phyloP scores from a whole-genome alignment of 2,888 invertebrate genomes.

The Cantharis flavilabris region DNA sequence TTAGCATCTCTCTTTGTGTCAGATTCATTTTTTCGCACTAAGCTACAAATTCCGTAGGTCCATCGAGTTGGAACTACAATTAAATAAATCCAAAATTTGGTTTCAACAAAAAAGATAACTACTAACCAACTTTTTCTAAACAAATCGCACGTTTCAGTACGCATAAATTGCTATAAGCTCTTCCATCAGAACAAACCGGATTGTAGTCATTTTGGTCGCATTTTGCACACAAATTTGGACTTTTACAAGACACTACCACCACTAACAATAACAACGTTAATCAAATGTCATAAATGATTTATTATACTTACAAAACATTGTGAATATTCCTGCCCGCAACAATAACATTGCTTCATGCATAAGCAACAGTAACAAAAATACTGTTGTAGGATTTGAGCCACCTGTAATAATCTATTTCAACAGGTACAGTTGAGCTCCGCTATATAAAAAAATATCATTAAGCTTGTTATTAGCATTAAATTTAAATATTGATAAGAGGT shows the following conservation, averaged over 20 bases:
- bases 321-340: not conserved
- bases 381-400: not conserved
- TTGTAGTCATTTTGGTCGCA: slow-evolving; percentile 26
- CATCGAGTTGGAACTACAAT: not conserved
- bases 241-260: not conserved
- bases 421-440: not conserved
- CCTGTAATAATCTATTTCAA: not conserved
- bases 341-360: not conserved
- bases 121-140: slow-evolving; percentile 24
- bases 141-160: slow-evolving; percentile 12
- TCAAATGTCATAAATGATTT: not conserved
- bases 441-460: not conserved
- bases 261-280: not conserved
- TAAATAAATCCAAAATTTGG: not conserved
- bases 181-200: slow-evolving; percentile 24
- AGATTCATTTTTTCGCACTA: not conserved
- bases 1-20: not conserved
- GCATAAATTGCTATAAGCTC: slow-evolving; percentile 17
- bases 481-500: not conserved
- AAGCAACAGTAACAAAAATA: not conserved
- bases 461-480: not conserved
- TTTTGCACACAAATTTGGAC: not conserved
- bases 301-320: not conserved
- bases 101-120: not conserved
- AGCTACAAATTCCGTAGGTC: not conserved